Conservation (phyloP, 2,113 vertebrate species). For the Clinocottus analis region DNA sequence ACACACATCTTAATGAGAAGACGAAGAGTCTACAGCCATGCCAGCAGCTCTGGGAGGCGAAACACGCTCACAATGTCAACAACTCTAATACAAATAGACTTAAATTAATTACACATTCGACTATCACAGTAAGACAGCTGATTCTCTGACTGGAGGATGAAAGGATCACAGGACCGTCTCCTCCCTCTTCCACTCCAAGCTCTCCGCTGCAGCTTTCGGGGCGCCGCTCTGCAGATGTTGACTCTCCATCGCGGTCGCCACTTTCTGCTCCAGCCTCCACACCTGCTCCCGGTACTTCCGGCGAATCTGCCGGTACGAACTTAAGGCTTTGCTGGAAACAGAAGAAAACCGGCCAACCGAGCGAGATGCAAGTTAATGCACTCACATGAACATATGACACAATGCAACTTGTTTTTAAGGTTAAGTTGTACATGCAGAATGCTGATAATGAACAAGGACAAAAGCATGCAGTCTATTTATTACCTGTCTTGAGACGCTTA, state of each 20-base stretch:
- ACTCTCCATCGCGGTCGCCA: constrained; percentile 77
- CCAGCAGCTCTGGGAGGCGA: background rate
- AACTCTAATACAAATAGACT: background rate
- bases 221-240: constrained; percentile 77
- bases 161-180: constrained; percentile 71
- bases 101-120: background rate
- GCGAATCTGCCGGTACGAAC: constrained; percentile 84
- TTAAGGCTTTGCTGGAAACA: constrained; percentile 83
- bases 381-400: background rate
- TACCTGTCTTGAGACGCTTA: constrained; percentile 48
- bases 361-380: background rate
- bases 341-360: background rate
- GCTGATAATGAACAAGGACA: background rate
- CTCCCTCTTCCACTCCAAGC: constrained; percentile 73
- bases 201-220: constrained; percentile 63
- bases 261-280: constrained; percentile 85
- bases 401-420: too few species aligned
- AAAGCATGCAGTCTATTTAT: background rate
- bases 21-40: background rate
- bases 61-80: background rate
- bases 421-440: background rate
- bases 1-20: background rate
- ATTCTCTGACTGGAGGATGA: background rate
- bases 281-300: constrained; percentile 87
- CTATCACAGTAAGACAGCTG: background rate